phyloP scores from a whole-genome alignment of 1,140 invertebrate species.

The Delia radicum region DNA sequence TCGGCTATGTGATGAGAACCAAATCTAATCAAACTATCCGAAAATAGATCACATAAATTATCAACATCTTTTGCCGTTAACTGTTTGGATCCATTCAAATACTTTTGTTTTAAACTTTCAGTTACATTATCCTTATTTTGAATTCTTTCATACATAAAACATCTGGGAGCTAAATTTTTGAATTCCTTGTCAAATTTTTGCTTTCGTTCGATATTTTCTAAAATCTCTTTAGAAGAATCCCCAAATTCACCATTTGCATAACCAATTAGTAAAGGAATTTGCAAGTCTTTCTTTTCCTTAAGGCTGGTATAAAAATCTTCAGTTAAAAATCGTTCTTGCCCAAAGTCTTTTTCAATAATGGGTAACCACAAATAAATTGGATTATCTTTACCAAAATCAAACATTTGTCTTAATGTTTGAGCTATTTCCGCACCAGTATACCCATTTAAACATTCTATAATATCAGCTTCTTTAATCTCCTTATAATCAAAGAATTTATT shows the following conservation, averaged over 20 bases:
- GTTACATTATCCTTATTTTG: background rate
- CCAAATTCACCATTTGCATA: slow-evolving; percentile 64
- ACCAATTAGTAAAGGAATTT: slow-evolving; percentile 65
- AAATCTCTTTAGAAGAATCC: slow-evolving; percentile 39
- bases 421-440: slow-evolving; percentile 38
- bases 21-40: slow-evolving; percentile 46
- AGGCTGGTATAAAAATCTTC: slow-evolving; percentile 58
- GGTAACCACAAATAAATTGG: slow-evolving; percentile 58
- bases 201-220: slow-evolving; percentile 41
- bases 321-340: slow-evolving; percentile 64
- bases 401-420: slow-evolving; percentile 29
- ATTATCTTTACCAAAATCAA: slow-evolving; percentile 34
- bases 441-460: slow-evolving; percentile 64
- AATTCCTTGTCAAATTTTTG: slow-evolving; percentile 55
- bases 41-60: slow-evolving; percentile 49
- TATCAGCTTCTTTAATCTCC: slow-evolving; percentile 37
- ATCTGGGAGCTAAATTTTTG: slow-evolving; percentile 57
- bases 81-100: slow-evolving; percentile 36
- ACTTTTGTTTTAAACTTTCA: slow-evolving; percentile 38
- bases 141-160: slow-evolving; percentile 55
- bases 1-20: slow-evolving; percentile 54
- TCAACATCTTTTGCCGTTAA: slow-evolving; percentile 34
- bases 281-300: slow-evolving; percentile 59
- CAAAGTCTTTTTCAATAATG: slow-evolving; percentile 65
- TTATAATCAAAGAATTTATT: background rate